These are phyloP conservation scores for Aphelenchoides fujianensis DNA, from an alignment of 1,140 invertebrate species.

Conservation along the genomic window DNA sequence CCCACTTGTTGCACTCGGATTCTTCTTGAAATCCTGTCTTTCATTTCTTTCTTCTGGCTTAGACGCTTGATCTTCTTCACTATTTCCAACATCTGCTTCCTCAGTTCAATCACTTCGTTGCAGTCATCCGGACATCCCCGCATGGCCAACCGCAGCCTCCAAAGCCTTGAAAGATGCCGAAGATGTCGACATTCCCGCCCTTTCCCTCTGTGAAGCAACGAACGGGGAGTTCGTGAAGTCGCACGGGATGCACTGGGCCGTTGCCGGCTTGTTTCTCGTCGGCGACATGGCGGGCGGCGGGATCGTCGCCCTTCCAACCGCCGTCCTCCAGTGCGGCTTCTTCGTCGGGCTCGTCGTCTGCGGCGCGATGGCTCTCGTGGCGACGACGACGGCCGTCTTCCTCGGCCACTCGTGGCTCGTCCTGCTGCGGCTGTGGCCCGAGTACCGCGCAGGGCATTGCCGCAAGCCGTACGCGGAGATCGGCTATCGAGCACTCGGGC, in stretches of 20 bases:
- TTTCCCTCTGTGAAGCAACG: neutral
- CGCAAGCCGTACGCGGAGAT: conserved; percentile 73
- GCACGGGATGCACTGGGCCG: conserved; percentile 34
- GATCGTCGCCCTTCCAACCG: conserved; percentile 71
- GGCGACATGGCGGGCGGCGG: conserved; percentile 76
- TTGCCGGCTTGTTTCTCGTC: conserved; percentile 67
- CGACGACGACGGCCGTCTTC: conserved; percentile 49
- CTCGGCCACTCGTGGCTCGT: conserved; percentile 73
- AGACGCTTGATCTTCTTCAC: too few species aligned
- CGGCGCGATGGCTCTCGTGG: conserved; percentile 47
- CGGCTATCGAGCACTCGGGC: conserved; percentile 68
- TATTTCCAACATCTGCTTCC: too few species aligned
- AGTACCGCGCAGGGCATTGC: conserved; percentile 67
- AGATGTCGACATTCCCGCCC: too few species aligned
- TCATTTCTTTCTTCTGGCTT: too few species aligned
- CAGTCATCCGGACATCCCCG: neutral
- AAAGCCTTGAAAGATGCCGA: neutral
- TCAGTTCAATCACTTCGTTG: neutral
- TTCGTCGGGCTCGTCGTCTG: conserved; percentile 45
- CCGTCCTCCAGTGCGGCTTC: conserved; percentile 66
- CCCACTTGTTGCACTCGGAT: too few species aligned
- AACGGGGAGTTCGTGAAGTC: neutral
- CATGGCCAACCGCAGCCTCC: neutral
- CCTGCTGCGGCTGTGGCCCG: conserved; percentile 69
- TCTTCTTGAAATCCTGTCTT: too few species aligned